These are phyloP conservation scores for Platyscapa corneri DNA, from an alignment of 1,140 invertebrate genomes.

Conservation along the genomic window DNA sequence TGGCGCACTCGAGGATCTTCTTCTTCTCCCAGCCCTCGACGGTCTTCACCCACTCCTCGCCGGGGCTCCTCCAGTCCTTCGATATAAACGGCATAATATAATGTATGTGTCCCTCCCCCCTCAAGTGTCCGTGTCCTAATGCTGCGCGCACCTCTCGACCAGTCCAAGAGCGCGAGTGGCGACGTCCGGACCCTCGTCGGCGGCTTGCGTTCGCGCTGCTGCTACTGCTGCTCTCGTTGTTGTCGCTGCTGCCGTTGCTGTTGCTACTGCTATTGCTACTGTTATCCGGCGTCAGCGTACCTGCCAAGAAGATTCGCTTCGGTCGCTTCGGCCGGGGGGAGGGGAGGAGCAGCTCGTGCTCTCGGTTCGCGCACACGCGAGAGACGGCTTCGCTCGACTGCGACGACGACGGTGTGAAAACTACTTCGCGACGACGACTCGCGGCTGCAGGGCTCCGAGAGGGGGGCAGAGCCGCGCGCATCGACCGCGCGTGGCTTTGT, in stretches of 20 bases:
- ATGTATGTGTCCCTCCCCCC: background rate
- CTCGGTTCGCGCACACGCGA: background rate
- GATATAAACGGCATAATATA: slow-evolving; percentile 93
- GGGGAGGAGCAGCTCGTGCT: background rate
- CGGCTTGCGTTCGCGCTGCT: no score
- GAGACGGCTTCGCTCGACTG: background rate
- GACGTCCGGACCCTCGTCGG: background rate
- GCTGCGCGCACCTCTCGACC: slow-evolving; percentile 6
- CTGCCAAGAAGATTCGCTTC: no score
- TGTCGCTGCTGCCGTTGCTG: background rate
- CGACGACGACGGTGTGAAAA: background rate
- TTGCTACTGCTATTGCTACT: slow-evolving; percentile 17
- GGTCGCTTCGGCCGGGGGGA: background rate
- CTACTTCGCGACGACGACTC: background rate
- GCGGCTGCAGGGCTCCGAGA: background rate
- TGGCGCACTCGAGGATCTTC: slow-evolving; percentile 90
- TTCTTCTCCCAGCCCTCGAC: slow-evolving; percentile 96
- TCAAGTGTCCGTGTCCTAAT: slow-evolving; percentile 29
- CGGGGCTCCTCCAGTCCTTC: slow-evolving; percentile 95
- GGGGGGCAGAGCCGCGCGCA: slow-evolving; percentile 42
- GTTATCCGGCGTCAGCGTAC: no score
- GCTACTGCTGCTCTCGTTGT: no score
- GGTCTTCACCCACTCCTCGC: slow-evolving; percentile 98
- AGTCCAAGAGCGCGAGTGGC: background rate
- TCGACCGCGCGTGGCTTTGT: slow-evolving; percentile 71